A percentile compares a stretch with the other conserved stretches of the same genome.
Evolutionary conservation across 2,888 invertebrate species (phyloP).

Genomic region (Nomada fucata): DNA sequence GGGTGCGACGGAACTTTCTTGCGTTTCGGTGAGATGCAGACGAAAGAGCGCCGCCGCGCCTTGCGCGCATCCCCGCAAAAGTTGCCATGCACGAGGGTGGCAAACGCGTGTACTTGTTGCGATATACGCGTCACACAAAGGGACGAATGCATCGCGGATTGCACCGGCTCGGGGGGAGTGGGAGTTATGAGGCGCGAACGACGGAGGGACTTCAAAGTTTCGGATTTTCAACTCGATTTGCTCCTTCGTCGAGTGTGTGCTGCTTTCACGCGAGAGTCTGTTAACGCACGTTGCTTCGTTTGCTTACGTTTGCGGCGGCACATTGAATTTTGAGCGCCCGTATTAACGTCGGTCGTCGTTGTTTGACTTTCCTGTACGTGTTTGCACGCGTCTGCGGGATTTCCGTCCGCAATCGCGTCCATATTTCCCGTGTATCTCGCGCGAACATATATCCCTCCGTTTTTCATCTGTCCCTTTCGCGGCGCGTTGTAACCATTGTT

Average conservation of each 20-base stretch:
- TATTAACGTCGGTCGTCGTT: slow-evolving; percentile 24
- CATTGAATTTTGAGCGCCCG: slow-evolving; percentile 42
- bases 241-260: slow-evolving; percentile 23
- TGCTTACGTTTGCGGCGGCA: slow-evolving; percentile 30
- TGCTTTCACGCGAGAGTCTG: slow-evolving; percentile 23
- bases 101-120: slow-evolving; percentile 2
- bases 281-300: slow-evolving; percentile 20
- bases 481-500: not conserved
- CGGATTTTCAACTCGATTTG: slow-evolving; percentile 45
- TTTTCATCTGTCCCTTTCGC: not conserved
- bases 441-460: no score
- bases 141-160: not conserved
- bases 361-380: slow-evolving; percentile 25
- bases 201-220: slow-evolving; percentile 31
- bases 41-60: not conserved
- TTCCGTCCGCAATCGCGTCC: not conserved
- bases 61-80: no score
- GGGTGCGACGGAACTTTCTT: not conserved
- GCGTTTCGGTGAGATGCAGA: not conserved
- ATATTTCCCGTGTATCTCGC: not conserved
- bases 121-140: not conserved
- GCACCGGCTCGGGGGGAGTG: not conserved
- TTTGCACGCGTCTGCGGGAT: slow-evolving; percentile 14
- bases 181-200: slow-evolving; percentile 24
- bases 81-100: not conserved